Evolutionary conservation across 2,113 vertebrate species (phyloP), one percentile per base, ranked within the genome.

Genomic region (Nibea coibor): DNA sequence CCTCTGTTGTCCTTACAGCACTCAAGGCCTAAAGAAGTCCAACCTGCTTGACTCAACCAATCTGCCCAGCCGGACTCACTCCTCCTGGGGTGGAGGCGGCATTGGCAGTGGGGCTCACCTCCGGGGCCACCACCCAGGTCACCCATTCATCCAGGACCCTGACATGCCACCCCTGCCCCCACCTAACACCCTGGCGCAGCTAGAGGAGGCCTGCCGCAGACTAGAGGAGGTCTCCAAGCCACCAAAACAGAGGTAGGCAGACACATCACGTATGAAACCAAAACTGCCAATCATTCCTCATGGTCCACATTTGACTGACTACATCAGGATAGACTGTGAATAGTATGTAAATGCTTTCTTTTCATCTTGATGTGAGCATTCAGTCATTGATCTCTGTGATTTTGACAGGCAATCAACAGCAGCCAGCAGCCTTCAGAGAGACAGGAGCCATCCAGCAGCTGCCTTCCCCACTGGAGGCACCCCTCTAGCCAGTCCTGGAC

Each of bases 121-220:
- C 3, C 96, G 97, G 0, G 68, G 91, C 2, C 87, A 74, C 8
- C 94, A 97, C 82, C 96, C 96, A 0, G 92, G 95, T 26, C 97
- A 97, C 88, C 95, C 94, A 0, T 96, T 96, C 56, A 82, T 96
- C 87, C 97, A 97, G 92, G 97, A 97, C 85, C 95, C 97, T 0
- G 95, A 96, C 93, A 7, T 97, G 96, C 96, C 97, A 10, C 96
- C 96, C 0, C 91, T 96, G 68, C 93, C 96, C 0, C 96, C 97
- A 0, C 97, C 98, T 83, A 98, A 97, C 95, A 99, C 98, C 17
- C 93, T 98, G 79, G 97, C 97, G 0, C 98, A 99, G 95, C 95
- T 99, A 77, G 98, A 99, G 89, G 98, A 99, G 93, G 98, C 98
- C 47, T 96, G 97, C 45, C 96, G 98, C 51, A 91, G 97, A 75